Base-by-base conservation (phyloP, 2,113 vertebrate genomes). In the Semicossyphus pulcher region DNA sequence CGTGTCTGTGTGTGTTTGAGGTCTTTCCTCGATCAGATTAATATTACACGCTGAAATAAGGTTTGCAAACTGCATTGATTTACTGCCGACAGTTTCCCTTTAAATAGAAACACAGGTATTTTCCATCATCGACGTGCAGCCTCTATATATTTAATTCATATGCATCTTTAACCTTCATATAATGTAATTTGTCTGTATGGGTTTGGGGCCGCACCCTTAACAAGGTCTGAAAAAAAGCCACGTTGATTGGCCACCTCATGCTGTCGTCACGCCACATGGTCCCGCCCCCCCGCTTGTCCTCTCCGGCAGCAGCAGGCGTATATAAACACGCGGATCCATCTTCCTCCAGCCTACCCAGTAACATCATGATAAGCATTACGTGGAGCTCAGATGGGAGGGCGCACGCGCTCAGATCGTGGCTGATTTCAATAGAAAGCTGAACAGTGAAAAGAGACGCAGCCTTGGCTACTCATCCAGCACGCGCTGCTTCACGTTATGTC, bases 281-380 rank as follows among this genome's bases (percentile, higher is more conserved):
- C 89, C 91, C 92, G 70, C 90, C 92, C 85, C 84, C 18, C 84
- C 68, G 77, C 81, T 86, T 60, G 79, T 92, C 86, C 83, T 68
- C 86, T 86, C 85, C 77, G 65, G 71, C 41, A 76, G 87, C 88
- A 69, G 76, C 91, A 81, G 84, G 86, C 86, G 81, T 92, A 93
- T 94, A 94, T 92, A 94, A 93, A 91, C 91, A 89, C 84, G 81
- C 78, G 60, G 85, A 87, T 86, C 86, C 86, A 82, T 92, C 86
- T 81, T 82, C 88, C 88, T 72, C 78, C 80, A 88, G 92, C 89
- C 60, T 90, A 86, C 91, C 92, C 88, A 87, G 92, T 90, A 92
- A 92, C 93, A 91, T 89, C 88, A 80, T 20, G 67, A 80, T 47
- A 54, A 83, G 80, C 84, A 56, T 80, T 88, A 90, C 90, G 88